Evolutionary conservation across 1,140 invertebrate genomes (phyloP), one percentile per base, ranked within the genome.

Genomic region (Lordiphosa stackelbergi): DNA sequence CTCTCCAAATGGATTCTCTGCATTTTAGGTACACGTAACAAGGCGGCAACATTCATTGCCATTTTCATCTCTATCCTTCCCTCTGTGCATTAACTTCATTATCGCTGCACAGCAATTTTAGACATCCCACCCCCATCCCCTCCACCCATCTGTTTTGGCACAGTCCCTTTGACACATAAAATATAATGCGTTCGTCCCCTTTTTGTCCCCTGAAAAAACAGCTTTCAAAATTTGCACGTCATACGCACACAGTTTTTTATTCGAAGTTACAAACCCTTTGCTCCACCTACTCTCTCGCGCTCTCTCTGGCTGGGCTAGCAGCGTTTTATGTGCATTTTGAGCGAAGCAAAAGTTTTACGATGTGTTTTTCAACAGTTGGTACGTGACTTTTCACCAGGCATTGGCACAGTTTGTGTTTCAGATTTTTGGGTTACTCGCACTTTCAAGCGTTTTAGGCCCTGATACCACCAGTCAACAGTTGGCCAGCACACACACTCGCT

Each of bases 181-280:
- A 81, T 66, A 70, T 62, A 56, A 81, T 66, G 70, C 68, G 66
- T 53, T 66, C 42, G 65, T 43, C 58, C 42, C 48, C 22, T 6
- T 24, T 60, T 68, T 48, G 31, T 57, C 48, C 53, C 53, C 53
- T 54, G 58, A 66, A 64, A 64, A 59, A 77, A 60, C 59, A 74
- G 73, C 68, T 83, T 83, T 72, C 57, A 69, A 81, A 83, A 75
- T 81, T 81, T 81, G 64, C 77, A 81, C 77, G 60, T 81, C 77
- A 77, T 81, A 81, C 72, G 77, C 77, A 83, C 68, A 64, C 75
- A 65, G 53, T 58, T 70, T 72, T 72, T 53, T 66, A 59, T 51
- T 51, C 69, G 58, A 65, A 61, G 42, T 47, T 16, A 13, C 47
- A 24, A 72, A 72, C 68, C 75, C 71, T 81, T 81, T 79, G 64